Percentiles rank a stretch among this genome's conserved stretches.
Evolutionary conservation across 2,113 vertebrate genomes (phyloP).

Genomic region (Spea bombifrons): DNA sequence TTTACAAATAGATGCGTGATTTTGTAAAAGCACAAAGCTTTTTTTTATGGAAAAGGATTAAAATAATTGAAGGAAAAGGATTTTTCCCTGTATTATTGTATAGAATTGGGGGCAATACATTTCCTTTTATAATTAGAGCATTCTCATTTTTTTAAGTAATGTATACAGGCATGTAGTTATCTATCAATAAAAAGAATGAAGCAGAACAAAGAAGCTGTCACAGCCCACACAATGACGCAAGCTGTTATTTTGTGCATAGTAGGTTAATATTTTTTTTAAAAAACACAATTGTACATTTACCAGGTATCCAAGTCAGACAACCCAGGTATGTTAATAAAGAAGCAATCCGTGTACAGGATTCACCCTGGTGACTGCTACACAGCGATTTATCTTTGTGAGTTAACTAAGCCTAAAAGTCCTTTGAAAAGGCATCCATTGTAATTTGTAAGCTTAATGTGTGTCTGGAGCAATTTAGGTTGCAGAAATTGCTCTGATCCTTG

Average conservation of each 20-base stretch:
- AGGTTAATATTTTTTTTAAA: conserved; percentile 12
- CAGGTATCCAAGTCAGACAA: conserved; percentile 25
- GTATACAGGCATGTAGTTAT: conserved; percentile 34
- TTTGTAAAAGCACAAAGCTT: neutral
- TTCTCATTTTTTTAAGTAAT: conserved; percentile 21
- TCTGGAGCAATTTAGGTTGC: conserved; percentile 15
- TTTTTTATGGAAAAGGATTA: conserved; percentile 33
- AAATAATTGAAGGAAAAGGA: neutral
- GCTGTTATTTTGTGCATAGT: conserved; percentile 38
- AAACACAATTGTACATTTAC: conserved; percentile 19
- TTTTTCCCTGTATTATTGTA: conserved; percentile 18
- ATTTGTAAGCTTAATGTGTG: conserved; percentile 12
- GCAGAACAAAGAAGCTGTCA: conserved; percentile 43
- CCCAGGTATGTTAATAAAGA: conserved; percentile 32
- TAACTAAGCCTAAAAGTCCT: neutral
- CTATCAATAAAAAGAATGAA: conserved; percentile 39
- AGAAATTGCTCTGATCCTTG: conserved; percentile 30
- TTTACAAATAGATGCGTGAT: conserved; percentile 14
- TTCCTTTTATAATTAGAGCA: conserved; percentile 24
- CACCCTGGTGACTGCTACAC: conserved; percentile 2
- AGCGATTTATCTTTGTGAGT: neutral
- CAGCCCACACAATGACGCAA: conserved; percentile 45
- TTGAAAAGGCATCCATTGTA: conserved; percentile 17
- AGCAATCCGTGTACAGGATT: neutral
- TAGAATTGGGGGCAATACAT: conserved; percentile 7